Percentiles rank a stretch among this genome's conserved stretches.
Conservation (phyloP, 2,797 vertebrate genomes). For the Scolopax rusticola region DNA sequence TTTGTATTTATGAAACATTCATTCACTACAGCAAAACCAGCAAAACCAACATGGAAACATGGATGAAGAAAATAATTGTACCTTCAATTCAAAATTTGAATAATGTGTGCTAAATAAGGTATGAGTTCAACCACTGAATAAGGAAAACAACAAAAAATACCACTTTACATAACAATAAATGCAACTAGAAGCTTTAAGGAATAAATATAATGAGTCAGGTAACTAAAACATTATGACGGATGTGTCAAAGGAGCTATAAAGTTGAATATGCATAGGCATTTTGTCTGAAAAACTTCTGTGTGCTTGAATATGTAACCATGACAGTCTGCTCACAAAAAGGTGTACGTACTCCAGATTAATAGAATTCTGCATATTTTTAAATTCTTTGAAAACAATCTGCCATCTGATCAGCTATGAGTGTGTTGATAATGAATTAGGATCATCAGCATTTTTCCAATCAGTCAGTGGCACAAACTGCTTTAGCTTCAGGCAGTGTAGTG, state of each 20-base stretch:
- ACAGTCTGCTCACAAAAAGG: background rate
- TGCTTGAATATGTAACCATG: background rate
- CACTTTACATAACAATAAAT: background rate
- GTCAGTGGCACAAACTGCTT: background rate
- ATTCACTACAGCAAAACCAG: background rate
- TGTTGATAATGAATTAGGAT: constrained; percentile 17
- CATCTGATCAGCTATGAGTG: background rate
- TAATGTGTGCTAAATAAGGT: background rate
- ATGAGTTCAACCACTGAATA: background rate
- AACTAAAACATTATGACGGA: background rate
- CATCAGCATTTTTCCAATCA: background rate
- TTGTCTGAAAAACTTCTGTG: constrained; percentile 29
- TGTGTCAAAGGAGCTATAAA: constrained; percentile 14
- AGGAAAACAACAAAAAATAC: background rate
- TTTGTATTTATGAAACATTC: background rate
- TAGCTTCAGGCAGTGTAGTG: background rate
- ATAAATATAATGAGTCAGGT: background rate
- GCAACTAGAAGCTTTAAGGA: background rate
- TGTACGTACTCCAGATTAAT: background rate
- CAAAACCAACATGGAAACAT: background rate
- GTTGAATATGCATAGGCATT: background rate
- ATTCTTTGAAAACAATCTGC: background rate
- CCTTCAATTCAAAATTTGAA: background rate
- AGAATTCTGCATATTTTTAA: constrained; percentile 2
- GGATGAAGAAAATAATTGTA: background rate